phyloP scores from a whole-genome alignment of 2,797 vertebrate genomes.

The Cyprinella venusta region DNA sequence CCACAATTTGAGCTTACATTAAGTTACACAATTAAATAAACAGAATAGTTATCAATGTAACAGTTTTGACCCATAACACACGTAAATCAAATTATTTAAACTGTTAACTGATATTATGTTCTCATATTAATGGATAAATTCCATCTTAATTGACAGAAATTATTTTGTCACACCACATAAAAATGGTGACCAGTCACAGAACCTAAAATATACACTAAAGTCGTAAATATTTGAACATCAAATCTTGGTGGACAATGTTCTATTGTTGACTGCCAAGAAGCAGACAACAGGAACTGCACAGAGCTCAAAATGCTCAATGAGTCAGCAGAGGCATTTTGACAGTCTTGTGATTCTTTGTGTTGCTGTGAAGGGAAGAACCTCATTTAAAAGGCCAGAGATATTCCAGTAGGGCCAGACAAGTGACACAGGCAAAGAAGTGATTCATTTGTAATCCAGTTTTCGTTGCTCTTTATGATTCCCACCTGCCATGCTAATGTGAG shows the following conservation, averaged over 20 bases:
- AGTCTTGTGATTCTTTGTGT: slow-evolving; percentile 45
- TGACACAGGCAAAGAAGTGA: neutral
- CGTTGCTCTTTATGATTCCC: neutral
- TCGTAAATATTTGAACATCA: neutral
- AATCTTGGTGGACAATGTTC: neutral
- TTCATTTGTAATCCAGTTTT: slow-evolving; percentile 20
- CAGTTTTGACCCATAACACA: neutral
- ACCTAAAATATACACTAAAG: neutral
- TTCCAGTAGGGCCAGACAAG: neutral
- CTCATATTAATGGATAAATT: neutral
- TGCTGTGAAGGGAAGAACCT: slow-evolving; percentile 15
- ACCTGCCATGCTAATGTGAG: neutral
- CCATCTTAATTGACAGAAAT: neutral
- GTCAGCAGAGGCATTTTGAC: slow-evolving; percentile 44
- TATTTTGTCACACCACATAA: neutral
- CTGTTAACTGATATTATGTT: neutral
- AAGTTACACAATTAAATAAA: neutral
- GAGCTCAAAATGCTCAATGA: slow-evolving; percentile 9
- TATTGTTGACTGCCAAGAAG: neutral
- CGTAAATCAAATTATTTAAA: neutral
- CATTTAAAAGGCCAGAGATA: neutral
- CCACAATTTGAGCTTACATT: neutral
- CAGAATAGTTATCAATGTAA: slow-evolving; percentile 1
- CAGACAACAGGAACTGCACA: slow-evolving; percentile 4
- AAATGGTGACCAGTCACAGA: neutral